These are phyloP conservation scores for Eugnorisma glareosa DNA, from an alignment of 2,888 invertebrate species.

Conservation along the genomic window DNA sequence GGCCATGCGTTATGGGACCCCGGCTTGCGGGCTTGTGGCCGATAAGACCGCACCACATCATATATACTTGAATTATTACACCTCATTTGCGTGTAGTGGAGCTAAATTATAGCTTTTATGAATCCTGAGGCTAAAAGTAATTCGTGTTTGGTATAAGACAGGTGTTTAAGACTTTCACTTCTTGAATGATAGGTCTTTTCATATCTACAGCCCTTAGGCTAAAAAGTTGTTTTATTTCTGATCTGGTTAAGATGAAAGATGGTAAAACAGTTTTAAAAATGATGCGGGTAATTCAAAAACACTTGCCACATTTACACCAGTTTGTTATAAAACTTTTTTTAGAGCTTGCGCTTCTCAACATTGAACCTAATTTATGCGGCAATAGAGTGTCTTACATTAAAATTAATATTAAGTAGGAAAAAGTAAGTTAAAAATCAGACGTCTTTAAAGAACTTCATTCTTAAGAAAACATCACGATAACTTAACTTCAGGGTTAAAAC, in stretches of 20 bases:
- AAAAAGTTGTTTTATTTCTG: background rate
- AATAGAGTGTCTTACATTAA: background rate
- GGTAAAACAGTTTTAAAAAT: background rate
- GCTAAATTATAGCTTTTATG: conserved; percentile 42
- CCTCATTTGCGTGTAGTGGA: conserved; percentile 35
- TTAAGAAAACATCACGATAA: background rate
- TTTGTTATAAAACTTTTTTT: background rate
- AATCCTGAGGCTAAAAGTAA: conserved; percentile 47
- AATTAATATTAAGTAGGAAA: background rate
- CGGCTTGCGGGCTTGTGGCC: conserved; percentile 11
- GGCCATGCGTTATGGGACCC: conserved; percentile 44
- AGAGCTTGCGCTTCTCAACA: background rate
- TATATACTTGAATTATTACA: conserved; percentile 50
- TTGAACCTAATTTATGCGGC: background rate
- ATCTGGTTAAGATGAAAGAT: background rate
- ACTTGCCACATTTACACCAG: background rate
- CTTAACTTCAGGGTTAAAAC: background rate
- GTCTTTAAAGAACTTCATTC: background rate
- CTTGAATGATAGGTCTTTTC: conserved; percentile 34
- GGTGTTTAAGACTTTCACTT: conserved; percentile 47
- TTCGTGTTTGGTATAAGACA: conserved; percentile 18
- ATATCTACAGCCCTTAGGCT: conserved; percentile 38
- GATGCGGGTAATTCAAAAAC: background rate
- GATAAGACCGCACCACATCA: conserved; percentile 44
- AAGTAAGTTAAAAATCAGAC: background rate